phyloP scores from a whole-genome alignment of 1,140 invertebrate genomes.

The Solenopsis invicta region DNA sequence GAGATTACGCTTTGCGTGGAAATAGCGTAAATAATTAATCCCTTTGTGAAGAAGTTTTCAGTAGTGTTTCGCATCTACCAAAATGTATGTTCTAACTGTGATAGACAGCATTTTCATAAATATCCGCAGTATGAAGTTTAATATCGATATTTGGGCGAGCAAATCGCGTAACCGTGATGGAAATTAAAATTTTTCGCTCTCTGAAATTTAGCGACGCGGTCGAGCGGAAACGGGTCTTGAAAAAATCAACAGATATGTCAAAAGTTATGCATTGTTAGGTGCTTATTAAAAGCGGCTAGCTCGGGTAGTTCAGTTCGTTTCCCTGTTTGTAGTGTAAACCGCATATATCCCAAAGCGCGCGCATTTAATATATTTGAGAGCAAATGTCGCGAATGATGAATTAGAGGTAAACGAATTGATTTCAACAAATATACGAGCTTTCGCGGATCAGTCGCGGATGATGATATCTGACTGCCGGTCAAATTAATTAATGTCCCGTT shows the following conservation, averaged over 20 bases:
- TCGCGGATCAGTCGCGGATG: conserved; percentile 46
- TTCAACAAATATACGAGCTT: conserved; percentile 61
- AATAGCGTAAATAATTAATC: background rate
- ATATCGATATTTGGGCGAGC: background rate
- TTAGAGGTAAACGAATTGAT: conserved; percentile 69
- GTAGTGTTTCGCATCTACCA: background rate
- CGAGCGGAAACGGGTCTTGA: background rate
- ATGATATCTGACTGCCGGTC: conserved; percentile 56
- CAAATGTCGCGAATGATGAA: conserved; percentile 66
- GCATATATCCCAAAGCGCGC: conserved; percentile 58
- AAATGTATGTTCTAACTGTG: background rate
- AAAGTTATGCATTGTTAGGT: conserved; percentile 28
- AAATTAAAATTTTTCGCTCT: conserved; percentile 31
- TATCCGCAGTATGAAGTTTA: background rate
- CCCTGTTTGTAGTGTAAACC: conserved; percentile 57
- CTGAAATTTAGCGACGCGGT: background rate
- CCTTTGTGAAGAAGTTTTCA: background rate
- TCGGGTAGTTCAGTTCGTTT: conserved; percentile 53
- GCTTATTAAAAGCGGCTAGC: conserved; percentile 50
- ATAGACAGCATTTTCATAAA: conserved; percentile 19
- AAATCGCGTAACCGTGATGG: background rate
- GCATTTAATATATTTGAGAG: conserved; percentile 63
- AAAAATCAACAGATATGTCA: conserved; percentile 41
- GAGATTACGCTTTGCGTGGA: background rate
- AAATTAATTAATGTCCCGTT: conserved; percentile 60